Evolutionary conservation across 2,888 invertebrate species (phyloP), one percentile per base, ranked within the genome.

Genomic region (Pyrocoelia pectoralis): DNA sequence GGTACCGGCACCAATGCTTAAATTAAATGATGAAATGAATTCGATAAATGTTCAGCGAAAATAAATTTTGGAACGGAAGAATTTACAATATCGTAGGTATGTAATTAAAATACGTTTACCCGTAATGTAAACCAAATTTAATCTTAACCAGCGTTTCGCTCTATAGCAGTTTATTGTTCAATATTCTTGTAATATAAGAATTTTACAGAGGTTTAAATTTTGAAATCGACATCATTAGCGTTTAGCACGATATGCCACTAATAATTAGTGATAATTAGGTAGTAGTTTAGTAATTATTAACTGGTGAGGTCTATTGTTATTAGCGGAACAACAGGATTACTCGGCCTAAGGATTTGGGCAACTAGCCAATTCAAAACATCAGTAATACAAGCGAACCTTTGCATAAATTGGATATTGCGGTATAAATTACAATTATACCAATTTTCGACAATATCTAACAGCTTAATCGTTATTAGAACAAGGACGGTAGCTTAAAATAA

Each of bases 341-440:
- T 58, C 55, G 67, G 64, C 67, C 61, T 61, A 54, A 61, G 61
- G 61, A 64, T 57, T 41, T 61, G 67, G 67, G 67, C 67, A 67
- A 51, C 28, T 49, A 33, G 61, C 67, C 67, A 67, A 65, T 57
- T 65, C 54, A 61, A 67, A 67, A 67, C 64, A 67, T 67, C 64
- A 65, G 56, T 65, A 64, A 61, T 65, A 67, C 65, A 61, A 38
- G 41, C 19, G 58, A 64, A 52, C 65, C 67, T 67, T 61, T 67
- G 61, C 64, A 67, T 67, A 67, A 64, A 67, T 67, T 65, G 64
- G 64, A 58, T 67, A 67, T 67, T 64, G 64, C 61, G 24, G 24
- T 48, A 57, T 65, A 67, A 67, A 67, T 67, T 67, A 52, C 43
- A 60, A 61, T 61, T 61, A 65, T 61, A 51, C 48, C 55, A 50